phyloP scores from a whole-genome alignment of 2,113 vertebrate species.

The Erythrolamprus reginae region DNA sequence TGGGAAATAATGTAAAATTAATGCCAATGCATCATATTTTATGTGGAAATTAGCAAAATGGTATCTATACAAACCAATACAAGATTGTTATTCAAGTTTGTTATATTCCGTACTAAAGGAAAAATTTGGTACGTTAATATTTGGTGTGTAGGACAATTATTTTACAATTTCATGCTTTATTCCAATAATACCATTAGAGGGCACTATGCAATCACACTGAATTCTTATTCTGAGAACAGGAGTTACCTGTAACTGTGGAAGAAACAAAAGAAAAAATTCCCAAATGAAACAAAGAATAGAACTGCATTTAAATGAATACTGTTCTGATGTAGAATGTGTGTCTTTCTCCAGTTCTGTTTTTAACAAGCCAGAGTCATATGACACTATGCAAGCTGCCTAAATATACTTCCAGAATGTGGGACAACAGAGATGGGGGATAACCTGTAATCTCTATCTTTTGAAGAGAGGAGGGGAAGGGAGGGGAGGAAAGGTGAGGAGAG shows the following conservation, averaged over 20 bases:
- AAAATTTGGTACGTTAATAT: neutral
- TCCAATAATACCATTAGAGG: slow-evolving; percentile 48
- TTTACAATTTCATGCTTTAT: slow-evolving; percentile 22
- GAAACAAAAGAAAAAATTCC: neutral
- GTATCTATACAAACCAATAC: neutral
- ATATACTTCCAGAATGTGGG: neutral
- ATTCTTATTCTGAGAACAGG: slow-evolving; percentile 8
- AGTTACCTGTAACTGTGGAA: neutral
- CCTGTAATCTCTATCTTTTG: neutral
- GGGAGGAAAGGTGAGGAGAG: no score
- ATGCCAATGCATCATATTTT: no score
- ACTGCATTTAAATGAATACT: neutral
- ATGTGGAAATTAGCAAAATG: neutral
- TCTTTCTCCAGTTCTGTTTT: neutral
- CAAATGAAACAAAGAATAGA: neutral
- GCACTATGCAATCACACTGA: slow-evolving; percentile 37
- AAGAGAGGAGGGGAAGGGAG: neutral
- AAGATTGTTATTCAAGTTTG: neutral
- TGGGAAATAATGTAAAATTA: neutral
- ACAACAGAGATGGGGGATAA: neutral
- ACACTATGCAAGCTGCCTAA: neutral
- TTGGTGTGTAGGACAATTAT: neutral
- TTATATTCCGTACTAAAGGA: neutral
- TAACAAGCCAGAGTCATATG: neutral
- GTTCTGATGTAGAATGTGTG: neutral